Percentiles rank a stretch among this genome's conserved stretches.
These are phyloP conservation scores for Syncerus caffer DNA, from an alignment of 2,797 vertebrate genomes.

Conservation along the genomic window DNA sequence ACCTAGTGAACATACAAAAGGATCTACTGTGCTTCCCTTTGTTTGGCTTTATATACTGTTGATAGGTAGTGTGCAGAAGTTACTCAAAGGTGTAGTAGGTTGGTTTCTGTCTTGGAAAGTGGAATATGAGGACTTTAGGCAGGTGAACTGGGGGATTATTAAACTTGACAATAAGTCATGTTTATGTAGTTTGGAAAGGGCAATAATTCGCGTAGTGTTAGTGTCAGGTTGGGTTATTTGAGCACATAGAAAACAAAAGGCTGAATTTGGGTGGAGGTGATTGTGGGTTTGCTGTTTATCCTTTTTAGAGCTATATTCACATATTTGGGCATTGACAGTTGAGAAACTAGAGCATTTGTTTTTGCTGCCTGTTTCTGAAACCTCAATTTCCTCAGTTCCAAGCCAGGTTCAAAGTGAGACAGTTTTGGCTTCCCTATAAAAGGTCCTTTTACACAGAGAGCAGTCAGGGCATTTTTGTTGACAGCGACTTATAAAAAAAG, in stretches of 20 bases:
- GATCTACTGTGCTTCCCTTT: fast-evolving
- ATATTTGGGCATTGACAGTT: neutral
- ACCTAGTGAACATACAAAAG: fast-evolving
- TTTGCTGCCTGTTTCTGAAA: neutral
- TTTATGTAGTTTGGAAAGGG: neutral
- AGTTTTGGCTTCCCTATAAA: neutral
- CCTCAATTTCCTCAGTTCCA: neutral
- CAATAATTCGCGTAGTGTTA: too few species aligned
- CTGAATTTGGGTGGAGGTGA: neutral
- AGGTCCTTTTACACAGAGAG: neutral
- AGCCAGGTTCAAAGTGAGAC: neutral
- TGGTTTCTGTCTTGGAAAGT: neutral
- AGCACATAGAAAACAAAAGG: neutral
- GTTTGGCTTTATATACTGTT: neutral
- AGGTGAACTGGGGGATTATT: neutral
- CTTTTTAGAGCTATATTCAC: neutral
- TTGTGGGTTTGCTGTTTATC: neutral
- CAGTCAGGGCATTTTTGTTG: too few species aligned
- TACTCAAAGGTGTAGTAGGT: neutral
- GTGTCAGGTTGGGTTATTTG: neutral
- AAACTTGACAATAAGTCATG: too few species aligned
- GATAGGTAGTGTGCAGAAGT: too few species aligned
- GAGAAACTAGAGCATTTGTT: neutral
- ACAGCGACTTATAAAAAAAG: too few species aligned
- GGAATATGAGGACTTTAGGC: fast-evolving